These are phyloP conservation scores for Montifringilla adamsi DNA, from an alignment of 2,113 vertebrate species.

Conservation along the genomic window DNA sequence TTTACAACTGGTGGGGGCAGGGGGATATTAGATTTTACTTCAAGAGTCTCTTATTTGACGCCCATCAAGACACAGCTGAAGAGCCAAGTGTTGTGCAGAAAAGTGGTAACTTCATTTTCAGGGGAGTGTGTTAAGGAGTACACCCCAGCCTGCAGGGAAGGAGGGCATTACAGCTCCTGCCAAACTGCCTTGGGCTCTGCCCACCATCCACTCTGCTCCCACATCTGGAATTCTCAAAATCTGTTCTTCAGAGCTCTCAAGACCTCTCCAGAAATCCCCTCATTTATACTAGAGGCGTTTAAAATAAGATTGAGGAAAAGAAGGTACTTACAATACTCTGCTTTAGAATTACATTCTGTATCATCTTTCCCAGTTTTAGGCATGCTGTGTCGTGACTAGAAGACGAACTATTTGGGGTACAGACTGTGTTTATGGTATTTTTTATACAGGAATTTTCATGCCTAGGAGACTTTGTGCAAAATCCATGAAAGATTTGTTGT, in stretches of 20 bases:
- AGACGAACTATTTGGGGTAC: neutral
- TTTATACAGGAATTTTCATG: neutral
- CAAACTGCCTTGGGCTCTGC: neutral
- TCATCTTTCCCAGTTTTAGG: neutral
- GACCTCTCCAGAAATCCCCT: neutral
- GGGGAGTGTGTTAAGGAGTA: neutral
- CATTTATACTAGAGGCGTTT: neutral
- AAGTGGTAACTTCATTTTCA: neutral
- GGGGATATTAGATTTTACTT: neutral
- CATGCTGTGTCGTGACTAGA: neutral
- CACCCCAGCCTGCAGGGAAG: rapidly evolving
- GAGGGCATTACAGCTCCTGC: neutral
- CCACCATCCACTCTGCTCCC: neutral
- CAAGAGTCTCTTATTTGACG: neutral
- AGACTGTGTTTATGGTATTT: neutral
- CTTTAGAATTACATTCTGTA: neutral
- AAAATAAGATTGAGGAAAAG: neutral
- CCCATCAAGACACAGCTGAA: neutral
- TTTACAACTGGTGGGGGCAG: neutral
- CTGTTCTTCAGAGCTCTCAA: neutral
- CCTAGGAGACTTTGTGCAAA: neutral
- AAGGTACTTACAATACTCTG: neutral
- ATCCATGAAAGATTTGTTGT: neutral
- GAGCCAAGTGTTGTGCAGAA: neutral
- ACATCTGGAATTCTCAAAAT: neutral